Conservation (phyloP, 92 coral and sea anemone genomes). For the Palythoa caribaeorum region DNA sequence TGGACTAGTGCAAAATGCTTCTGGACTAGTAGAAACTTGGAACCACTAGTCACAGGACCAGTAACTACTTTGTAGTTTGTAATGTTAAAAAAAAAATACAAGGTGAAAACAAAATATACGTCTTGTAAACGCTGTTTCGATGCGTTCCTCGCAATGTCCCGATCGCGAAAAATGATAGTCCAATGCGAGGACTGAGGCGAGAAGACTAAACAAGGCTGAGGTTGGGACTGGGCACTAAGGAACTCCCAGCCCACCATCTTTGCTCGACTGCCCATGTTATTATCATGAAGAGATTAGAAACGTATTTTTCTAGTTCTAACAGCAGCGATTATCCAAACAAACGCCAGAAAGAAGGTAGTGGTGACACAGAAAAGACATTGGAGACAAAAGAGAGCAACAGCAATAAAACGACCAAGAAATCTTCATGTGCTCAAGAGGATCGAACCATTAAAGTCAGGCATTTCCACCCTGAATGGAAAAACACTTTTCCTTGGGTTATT, state of each 20-base stretch:
- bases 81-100: no score
- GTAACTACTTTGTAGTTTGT: no score
- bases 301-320: background rate
- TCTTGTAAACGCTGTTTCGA: background rate
- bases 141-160: background rate
- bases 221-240: background rate
- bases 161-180: background rate
- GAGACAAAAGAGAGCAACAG: no score
- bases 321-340: constrained; percentile 8
- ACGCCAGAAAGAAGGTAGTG: constrained; percentile 3
- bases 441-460: constrained; percentile 32
- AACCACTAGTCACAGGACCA: no score
- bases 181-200: background rate
- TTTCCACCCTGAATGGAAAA: constrained; percentile 37
- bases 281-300: background rate
- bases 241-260: background rate
- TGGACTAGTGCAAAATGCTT: no score
- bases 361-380: background rate
- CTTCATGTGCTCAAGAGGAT: constrained; percentile 16
- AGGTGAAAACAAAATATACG: no score
- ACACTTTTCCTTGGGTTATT: background rate
- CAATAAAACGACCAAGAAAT: no score
- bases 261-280: background rate
- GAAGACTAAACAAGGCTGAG: constrained; percentile 49
- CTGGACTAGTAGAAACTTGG: no score